phyloP scores from a whole-genome alignment of 2,888 invertebrate genomes.

The Synanthedon vespiformis region DNA sequence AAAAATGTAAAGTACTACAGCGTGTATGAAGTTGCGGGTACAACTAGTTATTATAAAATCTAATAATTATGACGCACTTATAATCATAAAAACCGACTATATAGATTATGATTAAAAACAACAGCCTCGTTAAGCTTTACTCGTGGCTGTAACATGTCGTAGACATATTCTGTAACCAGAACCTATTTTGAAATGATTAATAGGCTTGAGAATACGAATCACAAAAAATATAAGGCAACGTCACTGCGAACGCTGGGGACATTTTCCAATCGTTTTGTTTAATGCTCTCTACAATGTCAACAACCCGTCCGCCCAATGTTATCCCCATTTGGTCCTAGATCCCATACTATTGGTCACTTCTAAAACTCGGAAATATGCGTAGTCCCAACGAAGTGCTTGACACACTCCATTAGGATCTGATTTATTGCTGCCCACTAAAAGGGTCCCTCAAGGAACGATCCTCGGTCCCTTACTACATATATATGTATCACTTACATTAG shows the following conservation, averaged over 20 bases:
- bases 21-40: too few species aligned
- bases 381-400: slow-evolving; percentile 36
- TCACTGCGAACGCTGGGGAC: not conserved
- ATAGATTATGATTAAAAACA: too few species aligned
- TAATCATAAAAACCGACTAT: too few species aligned
- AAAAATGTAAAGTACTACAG: too few species aligned
- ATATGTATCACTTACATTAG: slow-evolving; percentile 54
- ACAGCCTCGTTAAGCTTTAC: too few species aligned
- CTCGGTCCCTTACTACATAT: slow-evolving; percentile 36
- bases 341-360: slow-evolving; percentile 30
- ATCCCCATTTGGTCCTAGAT: slow-evolving; percentile 25
- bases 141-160: too few species aligned
- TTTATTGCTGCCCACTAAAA: slow-evolving; percentile 62
- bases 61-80: too few species aligned
- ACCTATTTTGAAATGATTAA: too few species aligned
- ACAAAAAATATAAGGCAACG: not conserved
- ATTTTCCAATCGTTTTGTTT: slow-evolving; percentile 19
- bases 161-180: too few species aligned
- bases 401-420: slow-evolving; percentile 62
- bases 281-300: slow-evolving; percentile 28
- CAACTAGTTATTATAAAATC: too few species aligned
- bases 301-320: slow-evolving; percentile 31
- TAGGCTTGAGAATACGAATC: not conserved
- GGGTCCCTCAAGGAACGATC: slow-evolving; percentile 56
- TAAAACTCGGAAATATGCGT: slow-evolving; percentile 51